phyloP scores from a whole-genome alignment of 2,113 vertebrate species.

The Emydura subglobosa region DNA sequence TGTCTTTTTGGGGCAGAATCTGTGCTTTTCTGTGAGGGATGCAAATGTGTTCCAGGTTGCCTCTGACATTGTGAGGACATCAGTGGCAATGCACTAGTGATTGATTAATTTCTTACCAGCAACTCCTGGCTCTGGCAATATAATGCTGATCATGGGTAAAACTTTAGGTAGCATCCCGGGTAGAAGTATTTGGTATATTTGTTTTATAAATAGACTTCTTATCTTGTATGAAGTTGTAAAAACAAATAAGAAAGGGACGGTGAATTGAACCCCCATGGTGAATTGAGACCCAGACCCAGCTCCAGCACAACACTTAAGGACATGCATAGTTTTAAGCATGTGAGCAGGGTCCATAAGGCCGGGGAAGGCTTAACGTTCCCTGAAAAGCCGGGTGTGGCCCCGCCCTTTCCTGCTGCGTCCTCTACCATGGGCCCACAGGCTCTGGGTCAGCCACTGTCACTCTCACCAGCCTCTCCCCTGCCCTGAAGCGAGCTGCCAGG shows the following conservation, averaged over 20 bases:
- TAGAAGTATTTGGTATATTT: not conserved
- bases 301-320: accelerated
- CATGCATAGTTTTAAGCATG: not conserved
- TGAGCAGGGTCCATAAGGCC: too few relatives aligned
- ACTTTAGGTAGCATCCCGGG: not conserved
- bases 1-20: not conserved
- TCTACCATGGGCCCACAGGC: too few relatives aligned
- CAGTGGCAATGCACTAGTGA: not conserved
- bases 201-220: not conserved
- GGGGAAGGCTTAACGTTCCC: too few relatives aligned
- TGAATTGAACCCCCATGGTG: not conserved
- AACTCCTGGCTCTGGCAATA: not conserved
- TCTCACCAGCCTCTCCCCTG: too few relatives aligned
- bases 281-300: not conserved
- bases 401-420: too few relatives aligned
- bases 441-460: too few relatives aligned
- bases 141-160: not conserved
- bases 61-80: not conserved
- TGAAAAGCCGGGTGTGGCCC: too few relatives aligned
- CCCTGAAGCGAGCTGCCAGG: too few relatives aligned
- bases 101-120: not conserved
- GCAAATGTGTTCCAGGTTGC: conserved; percentile 23
- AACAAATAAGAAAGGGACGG: not conserved
- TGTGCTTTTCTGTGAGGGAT: not conserved
- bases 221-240: not conserved